Conservation (phyloP, 2,113 vertebrate species). For the Ceuthmochares aereus region DNA sequence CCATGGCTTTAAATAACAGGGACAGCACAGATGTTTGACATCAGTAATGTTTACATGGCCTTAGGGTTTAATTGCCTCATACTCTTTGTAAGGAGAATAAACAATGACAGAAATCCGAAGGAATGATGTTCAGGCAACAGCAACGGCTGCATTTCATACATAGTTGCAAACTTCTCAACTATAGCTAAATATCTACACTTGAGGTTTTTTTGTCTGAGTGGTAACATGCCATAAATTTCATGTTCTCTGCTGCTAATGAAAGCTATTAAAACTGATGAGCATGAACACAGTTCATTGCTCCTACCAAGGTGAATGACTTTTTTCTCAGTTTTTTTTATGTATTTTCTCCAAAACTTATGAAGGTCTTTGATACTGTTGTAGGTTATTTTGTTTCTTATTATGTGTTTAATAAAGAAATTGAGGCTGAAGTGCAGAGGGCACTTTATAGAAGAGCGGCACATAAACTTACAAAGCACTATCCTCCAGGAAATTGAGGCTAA, state of each 20-base stretch:
- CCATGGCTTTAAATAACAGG: constrained; percentile 58
- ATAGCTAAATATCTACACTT: neutral
- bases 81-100: constrained; percentile 68
- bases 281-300: accelerated
- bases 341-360: neutral
- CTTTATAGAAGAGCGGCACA: neutral
- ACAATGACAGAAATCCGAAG: constrained; percentile 73
- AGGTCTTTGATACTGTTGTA: neutral
- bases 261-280: neutral
- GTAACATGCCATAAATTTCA: neutral
- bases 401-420: neutral
- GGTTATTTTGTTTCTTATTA: neutral
- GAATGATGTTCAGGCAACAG: constrained; percentile 66
- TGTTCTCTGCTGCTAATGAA: neutral
- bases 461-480: neutral
- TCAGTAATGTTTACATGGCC: constrained; percentile 75
- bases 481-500: neutral
- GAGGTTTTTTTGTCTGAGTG: neutral
- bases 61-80: constrained; percentile 74
- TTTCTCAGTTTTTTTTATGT: neutral
- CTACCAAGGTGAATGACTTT: neutral
- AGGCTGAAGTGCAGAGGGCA: neutral
- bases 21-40: constrained; percentile 75
- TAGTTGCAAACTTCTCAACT: constrained; percentile 26
- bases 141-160: constrained; percentile 50